Evolutionary conservation across 2,888 invertebrate species (phyloP).

Genomic region (Panorpa germanica): DNA sequence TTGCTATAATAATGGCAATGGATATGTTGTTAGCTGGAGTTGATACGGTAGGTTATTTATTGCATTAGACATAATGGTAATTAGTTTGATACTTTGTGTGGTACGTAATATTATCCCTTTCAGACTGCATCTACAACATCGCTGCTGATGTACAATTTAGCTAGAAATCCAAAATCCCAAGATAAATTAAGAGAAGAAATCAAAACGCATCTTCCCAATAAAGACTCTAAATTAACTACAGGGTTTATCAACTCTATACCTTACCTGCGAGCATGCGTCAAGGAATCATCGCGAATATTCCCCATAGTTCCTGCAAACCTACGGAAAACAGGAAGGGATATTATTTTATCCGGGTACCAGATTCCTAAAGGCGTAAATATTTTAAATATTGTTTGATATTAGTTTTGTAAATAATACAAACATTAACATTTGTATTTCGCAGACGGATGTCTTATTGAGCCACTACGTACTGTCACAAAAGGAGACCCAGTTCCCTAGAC

Average conservation of each 20-base stretch:
- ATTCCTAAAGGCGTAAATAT: slow-evolving; percentile 28
- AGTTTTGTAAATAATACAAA: no score
- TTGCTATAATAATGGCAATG: slow-evolving; percentile 27
- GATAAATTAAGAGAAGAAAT: slow-evolving; percentile 26
- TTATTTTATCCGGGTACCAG: slow-evolving; percentile 24
- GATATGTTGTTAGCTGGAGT: slow-evolving; percentile 33
- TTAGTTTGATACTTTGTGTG: no score
- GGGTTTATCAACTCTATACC: slow-evolving; percentile 16
- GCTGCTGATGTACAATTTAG: slow-evolving; percentile 31
- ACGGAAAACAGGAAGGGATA: slow-evolving; percentile 24
- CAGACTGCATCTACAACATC: slow-evolving; percentile 26
- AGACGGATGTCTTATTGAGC: no score
- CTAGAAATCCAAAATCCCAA: slow-evolving; percentile 31
- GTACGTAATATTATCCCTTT: no score
- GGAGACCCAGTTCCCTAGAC: slow-evolving; percentile 6
- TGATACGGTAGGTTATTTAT: slow-evolving; percentile 26
- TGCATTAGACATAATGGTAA: background rate
- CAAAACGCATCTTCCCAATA: slow-evolving; percentile 17
- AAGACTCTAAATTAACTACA: slow-evolving; percentile 12
- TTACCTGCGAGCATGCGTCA: slow-evolving; percentile 42
- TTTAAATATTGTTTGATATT: no score
- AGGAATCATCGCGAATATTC: slow-evolving; percentile 33
- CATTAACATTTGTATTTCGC: no score
- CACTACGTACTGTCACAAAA: slow-evolving; percentile 5
- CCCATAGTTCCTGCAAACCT: slow-evolving; percentile 24